Percentiles rank a stretch among this genome's conserved stretches.
Evolutionary conservation across 2,113 vertebrate genomes (phyloP).

Genomic region (Coturnix japonica): DNA sequence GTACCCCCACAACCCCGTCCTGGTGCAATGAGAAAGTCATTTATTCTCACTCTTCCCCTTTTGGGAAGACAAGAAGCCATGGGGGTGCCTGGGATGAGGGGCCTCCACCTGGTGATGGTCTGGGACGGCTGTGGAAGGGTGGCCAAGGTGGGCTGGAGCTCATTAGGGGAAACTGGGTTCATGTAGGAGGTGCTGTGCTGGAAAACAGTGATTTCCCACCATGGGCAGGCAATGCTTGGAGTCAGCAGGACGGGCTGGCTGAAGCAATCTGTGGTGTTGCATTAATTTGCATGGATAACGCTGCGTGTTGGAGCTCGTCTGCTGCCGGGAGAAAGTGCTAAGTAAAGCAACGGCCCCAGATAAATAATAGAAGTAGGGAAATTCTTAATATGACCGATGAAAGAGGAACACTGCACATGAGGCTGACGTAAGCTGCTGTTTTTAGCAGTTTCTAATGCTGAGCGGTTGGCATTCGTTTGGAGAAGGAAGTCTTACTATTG

Average conservation of each 20-base stretch:
- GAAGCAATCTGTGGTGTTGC: not conserved
- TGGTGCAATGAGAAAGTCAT: not conserved
- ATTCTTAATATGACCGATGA: not conserved
- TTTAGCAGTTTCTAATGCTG: not conserved
- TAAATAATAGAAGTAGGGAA: slow-evolving; percentile 8
- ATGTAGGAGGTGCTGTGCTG: not conserved
- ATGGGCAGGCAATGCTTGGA: not conserved
- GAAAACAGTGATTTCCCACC: not conserved
- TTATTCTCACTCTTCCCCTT: not conserved
- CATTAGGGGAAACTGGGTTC: not conserved
- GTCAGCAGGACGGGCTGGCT: not conserved
- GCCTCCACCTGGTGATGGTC: fast-evolving
- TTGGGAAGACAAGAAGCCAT: not conserved
- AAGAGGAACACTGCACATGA: slow-evolving; percentile 20
- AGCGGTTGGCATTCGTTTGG: not conserved
- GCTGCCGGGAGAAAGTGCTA: slow-evolving; percentile 36
- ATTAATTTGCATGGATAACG: not conserved
- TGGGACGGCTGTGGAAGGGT: not conserved
- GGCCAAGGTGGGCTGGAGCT: not conserved
- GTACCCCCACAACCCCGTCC: not conserved
- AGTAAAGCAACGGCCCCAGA: slow-evolving; percentile 12
- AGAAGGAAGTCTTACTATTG: not conserved
- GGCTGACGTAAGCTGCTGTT: slow-evolving; percentile 8
- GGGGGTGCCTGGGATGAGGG: not conserved
- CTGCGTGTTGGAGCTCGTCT: not conserved